These are phyloP conservation scores for Cerastis rubricosa DNA, from an alignment of 2,888 invertebrate species.

Conservation along the genomic window DNA sequence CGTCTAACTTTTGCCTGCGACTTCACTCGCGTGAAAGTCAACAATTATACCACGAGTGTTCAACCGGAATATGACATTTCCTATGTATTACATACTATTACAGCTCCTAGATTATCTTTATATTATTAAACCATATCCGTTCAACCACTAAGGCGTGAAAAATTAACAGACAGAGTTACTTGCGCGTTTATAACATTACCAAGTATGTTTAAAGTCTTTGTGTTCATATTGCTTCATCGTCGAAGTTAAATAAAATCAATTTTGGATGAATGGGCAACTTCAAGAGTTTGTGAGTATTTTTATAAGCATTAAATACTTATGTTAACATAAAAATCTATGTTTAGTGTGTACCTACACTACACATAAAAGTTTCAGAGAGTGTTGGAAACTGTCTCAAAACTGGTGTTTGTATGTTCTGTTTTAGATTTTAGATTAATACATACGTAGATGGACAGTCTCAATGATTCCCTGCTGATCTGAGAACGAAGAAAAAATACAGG, in stretches of 20 bases:
- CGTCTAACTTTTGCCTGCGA: background rate
- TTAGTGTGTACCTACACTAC: constrained; percentile 17
- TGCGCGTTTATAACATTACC: background rate
- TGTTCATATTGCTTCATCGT: background rate
- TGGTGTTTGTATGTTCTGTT: constrained; percentile 21
- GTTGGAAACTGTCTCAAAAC: constrained; percentile 4
- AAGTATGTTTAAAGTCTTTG: background rate
- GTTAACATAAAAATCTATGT: background rate
- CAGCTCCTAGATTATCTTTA: background rate
- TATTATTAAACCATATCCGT: background rate
- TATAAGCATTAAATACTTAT: background rate
- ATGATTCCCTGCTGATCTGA: constrained; percentile 63
- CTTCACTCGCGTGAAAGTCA: background rate
- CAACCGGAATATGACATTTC: background rate
- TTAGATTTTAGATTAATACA: constrained; percentile 50
- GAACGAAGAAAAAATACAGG: constrained; percentile 62
- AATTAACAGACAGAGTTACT: background rate
- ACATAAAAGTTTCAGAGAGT: background rate
- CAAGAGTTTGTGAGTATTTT: background rate
- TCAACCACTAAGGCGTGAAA: background rate
- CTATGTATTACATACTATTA: background rate
- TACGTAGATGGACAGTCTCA: constrained; percentile 61
- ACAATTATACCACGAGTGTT: too few species aligned
- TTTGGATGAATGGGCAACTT: background rate
- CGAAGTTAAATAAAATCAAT: background rate